Evolutionary conservation across 2,113 vertebrate species (phyloP).

Genomic region (Nycticorax nycticorax): DNA sequence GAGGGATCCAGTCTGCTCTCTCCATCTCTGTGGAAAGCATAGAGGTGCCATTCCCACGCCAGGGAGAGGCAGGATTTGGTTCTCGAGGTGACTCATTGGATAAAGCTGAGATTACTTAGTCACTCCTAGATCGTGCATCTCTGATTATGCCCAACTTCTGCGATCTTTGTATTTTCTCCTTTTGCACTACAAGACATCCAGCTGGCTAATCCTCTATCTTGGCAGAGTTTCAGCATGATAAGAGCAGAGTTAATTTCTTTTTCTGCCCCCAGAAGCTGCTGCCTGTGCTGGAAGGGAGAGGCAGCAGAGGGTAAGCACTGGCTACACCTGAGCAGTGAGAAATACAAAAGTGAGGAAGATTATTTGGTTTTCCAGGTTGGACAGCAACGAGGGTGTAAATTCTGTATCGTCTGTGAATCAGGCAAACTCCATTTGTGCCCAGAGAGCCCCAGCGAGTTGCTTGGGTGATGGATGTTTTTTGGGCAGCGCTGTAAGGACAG

Average conservation of each 20-base stretch:
- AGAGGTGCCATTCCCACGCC: neutral
- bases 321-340: neutral
- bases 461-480: neutral
- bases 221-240: neutral
- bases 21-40: rapidly evolving
- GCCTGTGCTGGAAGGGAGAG: neutral
- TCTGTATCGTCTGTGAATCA: neutral
- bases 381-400: neutral
- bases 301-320: neutral
- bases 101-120: neutral
- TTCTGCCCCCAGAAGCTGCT: neutral
- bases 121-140: neutral
- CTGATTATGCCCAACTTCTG: neutral
- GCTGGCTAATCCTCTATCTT: neutral
- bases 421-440: neutral
- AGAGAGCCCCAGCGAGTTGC: neutral
- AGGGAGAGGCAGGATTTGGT: neutral
- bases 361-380: neutral
- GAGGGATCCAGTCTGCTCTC: neutral
- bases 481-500: neutral
- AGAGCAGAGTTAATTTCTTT: neutral
- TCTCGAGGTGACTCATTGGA: neutral
- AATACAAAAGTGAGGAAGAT: neutral
- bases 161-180: neutral
- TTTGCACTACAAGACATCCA: neutral